These are phyloP conservation scores for Nymphalis c-album DNA, from an alignment of 2,888 invertebrate genomes.

Conservation along the genomic window DNA sequence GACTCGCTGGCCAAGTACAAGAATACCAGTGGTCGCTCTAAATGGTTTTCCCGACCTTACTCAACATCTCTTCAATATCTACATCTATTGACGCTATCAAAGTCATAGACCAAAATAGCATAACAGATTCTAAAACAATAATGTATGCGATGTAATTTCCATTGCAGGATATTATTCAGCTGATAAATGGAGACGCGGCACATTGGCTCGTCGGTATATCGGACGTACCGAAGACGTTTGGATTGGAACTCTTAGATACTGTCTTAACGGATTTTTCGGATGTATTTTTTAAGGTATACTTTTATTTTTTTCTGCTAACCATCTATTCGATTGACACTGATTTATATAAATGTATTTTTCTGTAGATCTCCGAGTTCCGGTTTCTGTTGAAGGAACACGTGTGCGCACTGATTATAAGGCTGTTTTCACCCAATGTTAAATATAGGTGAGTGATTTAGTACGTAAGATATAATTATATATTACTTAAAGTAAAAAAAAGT, in stretches of 20 bases:
- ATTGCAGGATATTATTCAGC: constrained; percentile 93
- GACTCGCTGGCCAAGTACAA: too few relatives aligned
- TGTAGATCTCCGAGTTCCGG: constrained; percentile 95
- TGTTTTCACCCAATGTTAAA: constrained; percentile 99
- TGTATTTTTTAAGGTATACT: constrained; percentile 89
- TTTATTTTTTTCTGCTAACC: constrained; percentile 18
- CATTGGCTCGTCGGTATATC: constrained; percentile 97
- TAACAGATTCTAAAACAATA: too few relatives aligned
- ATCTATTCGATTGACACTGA: background rate
- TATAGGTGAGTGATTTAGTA: constrained; percentile 82
- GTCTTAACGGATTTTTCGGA: constrained; percentile 92
- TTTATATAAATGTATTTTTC: constrained; percentile 38
- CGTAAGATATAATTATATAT: too few relatives aligned
- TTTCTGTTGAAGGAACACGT: constrained; percentile 97
- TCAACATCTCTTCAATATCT: too few relatives aligned
- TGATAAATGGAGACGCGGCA: constrained; percentile 98
- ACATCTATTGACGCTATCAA: too few relatives aligned
- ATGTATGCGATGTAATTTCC: background rate
- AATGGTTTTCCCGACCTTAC: too few relatives aligned
- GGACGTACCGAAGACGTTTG: constrained; percentile 98
- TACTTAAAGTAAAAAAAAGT: too few relatives aligned
- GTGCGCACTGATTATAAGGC: constrained; percentile 98
- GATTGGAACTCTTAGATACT: constrained; percentile 96
- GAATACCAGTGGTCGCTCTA: too few relatives aligned
- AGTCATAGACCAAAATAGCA: too few relatives aligned